Base-by-base conservation (phyloP, 1,140 invertebrate genomes). In the Polypedilum pembai region DNA sequence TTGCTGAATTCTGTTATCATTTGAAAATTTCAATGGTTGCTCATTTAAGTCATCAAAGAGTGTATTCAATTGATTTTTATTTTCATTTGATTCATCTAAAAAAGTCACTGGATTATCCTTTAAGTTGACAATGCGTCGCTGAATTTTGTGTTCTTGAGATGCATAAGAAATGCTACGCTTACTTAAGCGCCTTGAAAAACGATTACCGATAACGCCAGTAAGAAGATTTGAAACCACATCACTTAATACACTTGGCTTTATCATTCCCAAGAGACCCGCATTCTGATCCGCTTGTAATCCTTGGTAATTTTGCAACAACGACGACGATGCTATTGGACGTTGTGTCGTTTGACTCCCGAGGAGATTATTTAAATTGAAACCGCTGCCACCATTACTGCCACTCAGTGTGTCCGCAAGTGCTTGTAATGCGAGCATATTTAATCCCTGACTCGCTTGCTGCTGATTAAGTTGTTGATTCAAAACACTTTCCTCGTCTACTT, bases 161-260 rank as follows among this genome's bases (percentile, higher is more conserved):
- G 1, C 65, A 40, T 21, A n/a, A 3, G n/a, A 1, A 5, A 75
- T 24, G 18, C 74, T 75, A 20, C 74, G 7, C 40, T 75, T 73
- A 24, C 33, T 40, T 15, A 73, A 24, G 45, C 33, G 65, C 45
- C 75, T 69, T 17, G 73, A 69, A 73, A 74, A 74, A 3, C 65
- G 56, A 45, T 65, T 41, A 8, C 75, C 75, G n/a, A 75, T 24
- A n/a, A 75, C 65, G 12, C 75, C 75, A 41, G 65, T 73, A 7
- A 75, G 40, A 33, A 75, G 40, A 75, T 75, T 75, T 21, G 56
- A 63, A 56, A 75, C 73, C n/a, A 69, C 65, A 69, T 69, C 65
- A 8, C n/a, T 20, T 69, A 69, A 20, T 69, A 18, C 18, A 21
- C 18, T 69, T 69, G 65, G 65, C 20, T 18, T 69, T 18, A 69